These are phyloP conservation scores for Chymomyza fuscimana DNA, from an alignment of 2,888 invertebrate genomes.

Conservation along the genomic window DNA sequence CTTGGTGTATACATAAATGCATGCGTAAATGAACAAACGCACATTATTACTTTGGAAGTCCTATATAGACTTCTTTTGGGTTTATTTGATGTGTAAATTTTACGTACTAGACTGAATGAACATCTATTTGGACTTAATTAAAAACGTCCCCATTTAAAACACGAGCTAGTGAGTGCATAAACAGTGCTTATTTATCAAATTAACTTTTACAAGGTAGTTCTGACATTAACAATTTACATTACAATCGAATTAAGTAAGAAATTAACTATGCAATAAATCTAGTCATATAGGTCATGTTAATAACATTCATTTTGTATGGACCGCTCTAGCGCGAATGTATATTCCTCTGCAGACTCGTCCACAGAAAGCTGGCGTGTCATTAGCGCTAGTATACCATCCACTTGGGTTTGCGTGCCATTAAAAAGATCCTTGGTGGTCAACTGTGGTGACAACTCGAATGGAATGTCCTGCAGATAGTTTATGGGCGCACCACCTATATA, in stretches of 20 bases:
- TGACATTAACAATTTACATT: neutral
- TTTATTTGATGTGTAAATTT: no score
- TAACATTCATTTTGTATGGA: constrained; percentile 74
- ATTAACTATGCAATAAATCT: neutral
- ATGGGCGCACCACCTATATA: constrained; percentile 41
- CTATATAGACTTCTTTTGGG: no score
- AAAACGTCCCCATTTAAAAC: neutral
- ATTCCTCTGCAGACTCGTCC: constrained; percentile 69
- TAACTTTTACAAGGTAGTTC: neutral
- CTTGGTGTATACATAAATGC: no score
- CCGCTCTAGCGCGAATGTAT: constrained; percentile 73
- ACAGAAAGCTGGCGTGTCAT: constrained; percentile 73
- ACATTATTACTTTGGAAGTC: no score
- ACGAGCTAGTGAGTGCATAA: neutral
- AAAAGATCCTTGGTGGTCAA: constrained; percentile 60
- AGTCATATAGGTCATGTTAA: constrained; percentile 26
- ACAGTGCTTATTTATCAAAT: neutral
- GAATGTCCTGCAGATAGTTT: constrained; percentile 75
- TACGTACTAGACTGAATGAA: no score
- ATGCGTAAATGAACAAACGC: no score
- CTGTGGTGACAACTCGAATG: constrained; percentile 74
- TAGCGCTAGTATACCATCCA: constrained; percentile 75
- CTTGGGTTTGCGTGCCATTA: constrained; percentile 71
- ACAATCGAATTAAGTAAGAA: neutral
- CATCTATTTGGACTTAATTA: no score